Base-by-base conservation (phyloP, 2,113 vertebrate genomes). In the Pteropus alecto region DNA sequence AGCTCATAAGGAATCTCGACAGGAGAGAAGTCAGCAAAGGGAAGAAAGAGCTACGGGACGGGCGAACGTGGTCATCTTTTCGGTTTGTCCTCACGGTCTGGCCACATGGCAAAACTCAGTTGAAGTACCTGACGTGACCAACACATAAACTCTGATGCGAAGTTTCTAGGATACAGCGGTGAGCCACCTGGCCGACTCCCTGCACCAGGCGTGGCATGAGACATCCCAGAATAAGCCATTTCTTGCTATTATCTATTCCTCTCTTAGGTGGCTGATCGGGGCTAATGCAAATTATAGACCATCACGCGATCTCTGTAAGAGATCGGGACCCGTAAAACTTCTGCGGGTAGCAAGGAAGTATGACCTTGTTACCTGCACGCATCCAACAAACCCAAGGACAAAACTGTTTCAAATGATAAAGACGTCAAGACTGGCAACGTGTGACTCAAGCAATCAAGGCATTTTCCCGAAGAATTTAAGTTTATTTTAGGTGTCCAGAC, bases 391-490 rank as follows among this genome's bases (percentile, higher is more conserved):
- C 41, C 22, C 28, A 13, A 3, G 0, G 10, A 30, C 18, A 18
- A 51, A 38, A 4, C 9, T 6, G 7, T n/a, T 30, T 65, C 58
- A 38, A 0, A 9, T 24, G 46, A 10, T 22, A 51, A 14, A 51
- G 48, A 51, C 48, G 3, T 51, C 48, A 4, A 14, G 48, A 51
- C 46, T 73, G 60, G n/a, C 5, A 4, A 12, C 48, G 8, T 56
- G 94, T 73, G 82, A 74, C 8, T 93, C 96, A 87, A 97, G 56
- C n/a, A 76, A 85, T 54, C 67, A 70, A 16, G 90, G 41, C 18
- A 56, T 71, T 92, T 97, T 90, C 16, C 18, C 78, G 54, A 74
- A n/a, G 87, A 90, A 51, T 22, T 58, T 46, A 51, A 51, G 28
- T 26, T 1, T 61, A 33, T 70, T 51, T 35, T 24, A 48, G 73